A percentile compares a stretch with the other conserved stretches of the same genome.
Evolutionary conservation across 23 tunicate genomes (phyloP).

Genomic region (Trididemnum clinides): DNA sequence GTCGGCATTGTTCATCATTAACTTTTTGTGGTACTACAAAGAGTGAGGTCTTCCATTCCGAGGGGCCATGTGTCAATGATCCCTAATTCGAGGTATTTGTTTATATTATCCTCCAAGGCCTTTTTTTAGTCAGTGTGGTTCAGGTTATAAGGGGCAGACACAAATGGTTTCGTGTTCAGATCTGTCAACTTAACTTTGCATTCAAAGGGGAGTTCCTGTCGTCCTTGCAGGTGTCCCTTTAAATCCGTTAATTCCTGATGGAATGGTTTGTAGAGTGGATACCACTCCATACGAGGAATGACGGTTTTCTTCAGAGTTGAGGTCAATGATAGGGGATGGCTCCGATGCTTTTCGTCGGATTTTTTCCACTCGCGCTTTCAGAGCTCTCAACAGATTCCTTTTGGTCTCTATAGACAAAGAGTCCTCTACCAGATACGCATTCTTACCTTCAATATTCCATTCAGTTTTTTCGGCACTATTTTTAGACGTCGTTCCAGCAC

Average conservation of each 20-base stretch:
- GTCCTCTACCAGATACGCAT: no score
- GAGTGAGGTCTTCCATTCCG: neutral
- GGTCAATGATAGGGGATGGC: no score
- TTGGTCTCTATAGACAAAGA: no score
- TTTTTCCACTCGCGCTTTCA: no score
- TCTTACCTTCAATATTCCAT: no score
- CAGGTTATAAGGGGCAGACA: neutral
- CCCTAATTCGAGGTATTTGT: neutral
- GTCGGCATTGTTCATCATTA: neutral
- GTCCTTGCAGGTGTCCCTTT: neutral
- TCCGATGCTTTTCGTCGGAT: no score
- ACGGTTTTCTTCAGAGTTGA: neutral
- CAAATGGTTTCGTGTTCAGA: neutral
- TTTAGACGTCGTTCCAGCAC: no score
- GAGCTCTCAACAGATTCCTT: no score
- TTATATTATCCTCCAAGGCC: neutral
- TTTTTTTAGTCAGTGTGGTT: neutral
- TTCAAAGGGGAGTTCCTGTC: neutral
- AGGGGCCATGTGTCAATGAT: neutral
- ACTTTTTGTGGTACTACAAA: constrained; percentile 7
- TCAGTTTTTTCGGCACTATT: no score
- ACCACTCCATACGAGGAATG: neutral
- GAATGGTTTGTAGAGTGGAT: neutral
- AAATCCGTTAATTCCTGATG: neutral
- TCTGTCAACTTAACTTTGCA: neutral